These are phyloP conservation scores for Synaphobranchus kaupii DNA, from an alignment of 2,797 vertebrate species.

Conservation along the genomic window DNA sequence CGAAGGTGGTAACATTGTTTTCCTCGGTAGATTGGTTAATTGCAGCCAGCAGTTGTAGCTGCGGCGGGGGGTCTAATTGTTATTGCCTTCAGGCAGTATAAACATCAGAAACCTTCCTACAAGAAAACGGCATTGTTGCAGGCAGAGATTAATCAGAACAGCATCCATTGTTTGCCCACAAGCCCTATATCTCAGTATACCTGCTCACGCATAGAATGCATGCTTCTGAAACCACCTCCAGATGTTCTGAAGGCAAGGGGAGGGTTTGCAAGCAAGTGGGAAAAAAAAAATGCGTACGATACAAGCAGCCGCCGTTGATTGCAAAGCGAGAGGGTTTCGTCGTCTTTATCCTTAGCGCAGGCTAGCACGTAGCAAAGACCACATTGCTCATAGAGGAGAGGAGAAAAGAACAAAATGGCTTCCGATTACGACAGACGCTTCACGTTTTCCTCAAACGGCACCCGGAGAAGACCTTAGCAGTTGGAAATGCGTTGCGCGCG, in stretches of 20 bases:
- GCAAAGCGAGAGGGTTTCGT: neutral
- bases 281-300: neutral
- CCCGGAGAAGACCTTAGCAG: neutral
- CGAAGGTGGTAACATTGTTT: neutral
- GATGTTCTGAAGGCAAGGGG: neutral
- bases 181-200: neutral
- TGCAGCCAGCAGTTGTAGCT: neutral
- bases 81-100: neutral
- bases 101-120: neutral
- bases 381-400: neutral
- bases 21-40: neutral
- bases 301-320: too few species aligned
- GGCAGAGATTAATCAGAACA: neutral
- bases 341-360: neutral
- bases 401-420: neutral
- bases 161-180: neutral
- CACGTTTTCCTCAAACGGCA: neutral
- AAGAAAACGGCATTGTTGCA: neutral
- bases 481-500: neutral
- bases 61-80: neutral
- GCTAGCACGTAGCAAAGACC: neutral
- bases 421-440: neutral
- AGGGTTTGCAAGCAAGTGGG: neutral
- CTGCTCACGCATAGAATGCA: neutral
- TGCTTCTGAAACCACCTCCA: neutral